phyloP scores from a whole-genome alignment of 2,113 vertebrate species.

The Actenoides hombroni region DNA sequence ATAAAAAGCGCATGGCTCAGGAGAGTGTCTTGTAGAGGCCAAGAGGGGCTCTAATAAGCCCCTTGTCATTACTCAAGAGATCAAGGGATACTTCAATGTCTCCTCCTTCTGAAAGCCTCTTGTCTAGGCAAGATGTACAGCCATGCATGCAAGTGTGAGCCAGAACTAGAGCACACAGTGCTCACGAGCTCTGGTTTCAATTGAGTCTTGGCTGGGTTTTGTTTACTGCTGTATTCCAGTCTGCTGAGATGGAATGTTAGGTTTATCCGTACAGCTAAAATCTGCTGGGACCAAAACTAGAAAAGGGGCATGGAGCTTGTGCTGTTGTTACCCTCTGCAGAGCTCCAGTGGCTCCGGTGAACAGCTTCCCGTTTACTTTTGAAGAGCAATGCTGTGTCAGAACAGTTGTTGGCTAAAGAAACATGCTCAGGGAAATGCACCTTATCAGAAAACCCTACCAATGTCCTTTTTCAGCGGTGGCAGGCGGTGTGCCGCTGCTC shows the following conservation, averaged over 20 bases:
- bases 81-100: neutral
- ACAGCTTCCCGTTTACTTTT: neutral
- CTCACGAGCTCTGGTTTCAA: neutral
- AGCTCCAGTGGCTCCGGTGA: accelerated
- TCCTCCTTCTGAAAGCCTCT: neutral
- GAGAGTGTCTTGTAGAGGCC: neutral
- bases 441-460: neutral
- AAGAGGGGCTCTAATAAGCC: neutral
- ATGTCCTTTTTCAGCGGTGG: accelerated
- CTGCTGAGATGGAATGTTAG: neutral
- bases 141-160: accelerated
- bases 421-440: neutral
- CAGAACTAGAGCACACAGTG: neutral
- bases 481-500: neutral
- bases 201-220: neutral
- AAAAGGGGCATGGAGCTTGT: neutral
- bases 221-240: neutral
- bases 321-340: neutral
- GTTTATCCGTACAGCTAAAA: neutral
- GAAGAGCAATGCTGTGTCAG: neutral
- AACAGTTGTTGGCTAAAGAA: neutral
- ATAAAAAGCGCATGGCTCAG: neutral
- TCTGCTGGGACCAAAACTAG: neutral
- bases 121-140: neutral
- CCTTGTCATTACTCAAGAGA: neutral